These are phyloP conservation scores for Petrocephalus microphthalmus DNA, from an alignment of 2,113 vertebrate genomes.

Conservation along the genomic window DNA sequence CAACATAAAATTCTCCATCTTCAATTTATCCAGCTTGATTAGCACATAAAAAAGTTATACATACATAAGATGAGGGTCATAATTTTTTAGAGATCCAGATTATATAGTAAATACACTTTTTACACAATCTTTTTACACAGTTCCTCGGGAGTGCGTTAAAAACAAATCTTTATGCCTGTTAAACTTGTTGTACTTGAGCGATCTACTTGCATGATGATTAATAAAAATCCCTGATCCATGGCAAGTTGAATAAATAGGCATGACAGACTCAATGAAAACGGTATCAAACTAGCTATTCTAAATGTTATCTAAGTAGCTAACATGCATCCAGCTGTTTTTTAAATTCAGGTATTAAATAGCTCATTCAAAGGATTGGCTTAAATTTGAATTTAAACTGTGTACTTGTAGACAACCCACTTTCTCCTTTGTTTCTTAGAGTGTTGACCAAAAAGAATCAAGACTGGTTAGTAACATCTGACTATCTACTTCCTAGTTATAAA, in stretches of 20 bases:
- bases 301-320: neutral
- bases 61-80: neutral
- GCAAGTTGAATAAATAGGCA: neutral
- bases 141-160: neutral
- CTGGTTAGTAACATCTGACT: too few relatives aligned
- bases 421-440: too few relatives aligned
- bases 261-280: neutral
- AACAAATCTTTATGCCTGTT: neutral
- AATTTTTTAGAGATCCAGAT: neutral
- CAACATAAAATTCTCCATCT: neutral
- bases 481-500: too few relatives aligned
- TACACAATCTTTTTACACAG: neutral
- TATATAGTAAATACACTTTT: neutral
- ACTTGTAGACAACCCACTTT: too few relatives aligned
- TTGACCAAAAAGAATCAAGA: too few relatives aligned
- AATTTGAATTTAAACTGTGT: too few relatives aligned
- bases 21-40: neutral
- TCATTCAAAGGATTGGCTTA: too few relatives aligned
- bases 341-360: too few relatives aligned
- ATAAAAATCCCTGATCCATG: neutral
- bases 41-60: neutral
- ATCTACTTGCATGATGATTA: neutral
- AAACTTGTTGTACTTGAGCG: neutral
- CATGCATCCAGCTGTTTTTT: neutral
- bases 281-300: neutral